phyloP scores from a whole-genome alignment of 2,888 invertebrate genomes.

The Tuberolachnus salignus region DNA sequence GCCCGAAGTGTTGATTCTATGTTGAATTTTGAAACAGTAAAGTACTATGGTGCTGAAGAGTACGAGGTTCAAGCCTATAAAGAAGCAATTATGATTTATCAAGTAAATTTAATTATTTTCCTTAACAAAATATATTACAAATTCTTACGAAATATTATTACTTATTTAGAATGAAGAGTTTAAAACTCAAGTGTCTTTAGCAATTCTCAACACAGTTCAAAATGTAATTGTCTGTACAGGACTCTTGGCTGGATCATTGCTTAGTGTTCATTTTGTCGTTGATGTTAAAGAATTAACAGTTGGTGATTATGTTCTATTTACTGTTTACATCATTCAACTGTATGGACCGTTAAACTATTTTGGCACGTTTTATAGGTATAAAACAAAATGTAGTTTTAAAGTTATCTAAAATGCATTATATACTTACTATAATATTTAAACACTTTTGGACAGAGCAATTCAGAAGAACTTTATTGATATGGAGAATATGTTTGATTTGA shows the following conservation, averaged over 20 bases:
- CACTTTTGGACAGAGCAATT: slow-evolving; percentile 74
- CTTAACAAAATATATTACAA: no score
- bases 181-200: slow-evolving; percentile 82
- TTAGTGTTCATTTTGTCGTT: slow-evolving; percentile 87
- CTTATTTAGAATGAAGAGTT: slow-evolving; percentile 83
- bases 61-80: slow-evolving; percentile 88
- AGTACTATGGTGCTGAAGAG: slow-evolving; percentile 93
- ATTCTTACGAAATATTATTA: slow-evolving; percentile 44
- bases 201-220: slow-evolving; percentile 88
- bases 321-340: slow-evolving; percentile 90
- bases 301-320: slow-evolving; percentile 95
- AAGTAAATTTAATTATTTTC: slow-evolving; percentile 66
- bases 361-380: slow-evolving; percentile 93
- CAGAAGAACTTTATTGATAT: slow-evolving; percentile 98
- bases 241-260: slow-evolving; percentile 81
- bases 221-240: slow-evolving; percentile 88
- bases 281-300: slow-evolving; percentile 75
- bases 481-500: slow-evolving; percentile 98
- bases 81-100: slow-evolving; percentile 83
- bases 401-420: background rate
- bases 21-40: slow-evolving; percentile 97
- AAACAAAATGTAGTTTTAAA: background rate
- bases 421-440: background rate
- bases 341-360: slow-evolving; percentile 97
- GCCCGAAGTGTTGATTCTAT: slow-evolving; percentile 94